Conservation (phyloP, 2,888 invertebrate species). For the Troilus luridus region DNA sequence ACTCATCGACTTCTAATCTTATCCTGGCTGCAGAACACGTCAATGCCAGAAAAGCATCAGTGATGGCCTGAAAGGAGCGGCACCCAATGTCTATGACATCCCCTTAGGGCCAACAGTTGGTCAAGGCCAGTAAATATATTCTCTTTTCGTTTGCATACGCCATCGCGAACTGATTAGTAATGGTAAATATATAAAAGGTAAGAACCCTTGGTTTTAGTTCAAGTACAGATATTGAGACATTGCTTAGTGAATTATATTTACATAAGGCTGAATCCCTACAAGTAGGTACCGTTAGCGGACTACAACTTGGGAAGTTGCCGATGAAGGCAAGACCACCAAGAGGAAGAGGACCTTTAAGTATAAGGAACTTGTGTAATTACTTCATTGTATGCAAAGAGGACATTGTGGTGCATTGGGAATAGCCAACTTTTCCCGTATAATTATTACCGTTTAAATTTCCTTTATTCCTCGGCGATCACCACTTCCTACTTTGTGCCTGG, state of each 20-base stretch:
- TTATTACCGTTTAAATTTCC: conserved; percentile 40
- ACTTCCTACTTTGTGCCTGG: not conserved
- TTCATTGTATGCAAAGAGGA: conserved; percentile 48
- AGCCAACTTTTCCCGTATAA: conserved; percentile 38
- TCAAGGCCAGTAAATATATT: no score
- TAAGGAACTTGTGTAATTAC: conserved; percentile 43
- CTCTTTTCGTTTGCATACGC: no score
- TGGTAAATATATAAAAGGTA: not conserved
- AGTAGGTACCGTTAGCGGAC: not conserved
- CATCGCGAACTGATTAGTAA: no score
- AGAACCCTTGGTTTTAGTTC: not conserved
- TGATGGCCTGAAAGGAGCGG: no score
- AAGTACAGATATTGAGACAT: not conserved
- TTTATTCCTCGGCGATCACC: not conserved
- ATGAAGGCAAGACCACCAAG: conserved; percentile 10
- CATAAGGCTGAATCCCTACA: not conserved
- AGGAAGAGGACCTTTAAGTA: conserved; percentile 28
- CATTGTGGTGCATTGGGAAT: conserved; percentile 41
- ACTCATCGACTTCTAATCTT: no score
- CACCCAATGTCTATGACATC: no score
- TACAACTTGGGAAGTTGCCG: not conserved
- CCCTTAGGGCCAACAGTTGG: no score
- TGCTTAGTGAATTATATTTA: not conserved
- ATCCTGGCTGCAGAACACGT: no score
- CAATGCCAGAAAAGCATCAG: no score